Base-by-base conservation (phyloP, 2,888 invertebrate genomes). In the Rotaria magnacalcarata region DNA sequence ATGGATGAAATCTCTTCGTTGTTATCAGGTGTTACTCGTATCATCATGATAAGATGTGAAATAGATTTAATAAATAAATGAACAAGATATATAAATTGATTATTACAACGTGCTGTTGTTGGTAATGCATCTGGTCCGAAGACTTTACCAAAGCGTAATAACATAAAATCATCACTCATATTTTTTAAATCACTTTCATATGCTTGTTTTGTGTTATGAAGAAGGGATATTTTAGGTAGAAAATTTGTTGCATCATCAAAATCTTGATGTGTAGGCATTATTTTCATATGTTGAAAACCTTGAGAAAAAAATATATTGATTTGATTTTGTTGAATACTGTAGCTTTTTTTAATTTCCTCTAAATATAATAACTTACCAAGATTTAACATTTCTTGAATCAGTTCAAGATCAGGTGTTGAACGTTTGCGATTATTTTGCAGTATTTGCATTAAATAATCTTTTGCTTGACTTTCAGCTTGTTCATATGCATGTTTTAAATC, bases 121-220 rank as follows among this genome's bases (percentile, higher is more conserved):
- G 27, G 67, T 67, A 67, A 67, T 19, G 67, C 67, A 47, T 47
- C 24, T n/a, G 7, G 24, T 80, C 80, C 80, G 19, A 80, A 80
- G 2, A 24, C 10, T 47, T 80, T 80, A 10, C 80, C 80, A 47
- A 80, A 80, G 47, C 80, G 80, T 47, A 80, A 80, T 80, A 80
- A 80, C 80, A 80, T 80, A n/a, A 47, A 80, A 80, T 80, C 80
- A 47, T 80, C 80, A 47, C 47, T n/a, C 80, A 47, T 80, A 47
- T 80, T 80, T 6, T 21, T 7, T 80, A 80, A 80, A 80, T 24
- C n/a, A 47, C 43, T 10, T 21, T 47, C 80, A 47, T 80, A 80
- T 21, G 80, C 47, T 47, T n/a, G 43, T 80, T 47, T 80, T 11
- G 47, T 1, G 47, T 24, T 19, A 11, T 80, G 24, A 10, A 80